Evolutionary conservation across 2,797 vertebrate species (phyloP).

Genomic region (Pseudochaenichthys georgianus): DNA sequence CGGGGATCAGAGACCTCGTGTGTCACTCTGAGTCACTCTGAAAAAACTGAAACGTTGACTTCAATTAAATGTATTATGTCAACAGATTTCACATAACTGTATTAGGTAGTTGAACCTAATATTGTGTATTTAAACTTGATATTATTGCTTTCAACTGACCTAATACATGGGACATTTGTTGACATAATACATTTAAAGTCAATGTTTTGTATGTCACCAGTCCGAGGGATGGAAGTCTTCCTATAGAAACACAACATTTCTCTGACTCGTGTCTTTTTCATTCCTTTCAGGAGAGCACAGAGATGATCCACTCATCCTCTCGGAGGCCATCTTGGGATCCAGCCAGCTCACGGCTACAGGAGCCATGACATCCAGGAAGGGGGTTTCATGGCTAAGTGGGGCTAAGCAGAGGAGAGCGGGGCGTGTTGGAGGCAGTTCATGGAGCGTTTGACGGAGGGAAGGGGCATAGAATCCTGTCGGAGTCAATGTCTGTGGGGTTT

Average conservation of each 20-base stretch:
- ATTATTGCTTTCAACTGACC: no score
- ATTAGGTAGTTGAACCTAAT: no score
- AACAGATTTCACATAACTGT: no score
- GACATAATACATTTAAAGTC: no score
- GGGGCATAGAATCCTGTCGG: slow-evolving; percentile 46
- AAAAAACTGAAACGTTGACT: no score
- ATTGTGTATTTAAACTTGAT: no score
- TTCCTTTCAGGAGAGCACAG: slow-evolving; percentile 12
- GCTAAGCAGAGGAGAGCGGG: slow-evolving; percentile 63
- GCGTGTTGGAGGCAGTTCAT: slow-evolving; percentile 70
- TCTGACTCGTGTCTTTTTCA: background rate
- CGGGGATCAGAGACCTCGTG: background rate
- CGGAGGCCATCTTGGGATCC: slow-evolving; percentile 35
- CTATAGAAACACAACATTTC: background rate
- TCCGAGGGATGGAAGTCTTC: background rate
- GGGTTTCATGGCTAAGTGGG: slow-evolving; percentile 67
- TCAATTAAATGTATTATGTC: no score
- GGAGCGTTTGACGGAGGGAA: slow-evolving; percentile 63
- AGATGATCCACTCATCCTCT: slow-evolving; percentile 42
- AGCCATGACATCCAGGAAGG: slow-evolving; percentile 62
- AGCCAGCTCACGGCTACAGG: slow-evolving; percentile 43
- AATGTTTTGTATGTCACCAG: background rate
- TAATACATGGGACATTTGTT: no score
- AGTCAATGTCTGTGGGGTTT: slow-evolving; percentile 43
- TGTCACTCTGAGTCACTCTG: background rate